Evolutionary conservation across 2,797 vertebrate species (phyloP), one percentile per base, ranked within the genome.

Genomic region (Argya squamiceps): DNA sequence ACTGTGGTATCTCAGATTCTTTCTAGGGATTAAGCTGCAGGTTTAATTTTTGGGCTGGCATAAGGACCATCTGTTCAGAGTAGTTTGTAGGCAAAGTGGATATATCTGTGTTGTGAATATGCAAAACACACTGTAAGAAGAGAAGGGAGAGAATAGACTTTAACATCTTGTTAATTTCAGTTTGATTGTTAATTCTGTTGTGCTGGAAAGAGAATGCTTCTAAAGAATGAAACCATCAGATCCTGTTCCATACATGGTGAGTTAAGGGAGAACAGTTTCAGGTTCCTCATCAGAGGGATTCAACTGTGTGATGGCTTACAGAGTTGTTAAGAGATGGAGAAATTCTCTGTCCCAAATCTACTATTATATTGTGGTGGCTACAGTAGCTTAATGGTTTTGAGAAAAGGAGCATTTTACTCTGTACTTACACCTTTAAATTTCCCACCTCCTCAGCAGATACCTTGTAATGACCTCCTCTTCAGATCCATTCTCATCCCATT

Each of bases 1-100:
- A 26, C 18, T 77, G 76, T 58, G 36, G 24, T 53, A 32, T 88
- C 49, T 93, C 88, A 89, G 50, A 81, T 75, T 95, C 76, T 92
- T 97, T 90, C 89, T 58, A 84, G 53, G 64, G 85, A 89, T 75
- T 91, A 95, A 88, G 43, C 58, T 86, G 29, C 79, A 85, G 87
- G 69, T 95, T 96, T 93, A 86, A 81, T 59, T 95, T 91, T 91
- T 88, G 73, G 84, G 39, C 46, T 77, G 50, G 46, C 39, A 78
- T 67, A 76, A 76, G 63, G 34, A 60, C 91, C 84, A 91, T 93
- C 91, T 94, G 91, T 88, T 97, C 56, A 52, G 34, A n/a, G 29
- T 52, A 80, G 74, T 73, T 62, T 84, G 43, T 44, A 88, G 44
- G 24, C 49, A 85, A 59, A 88, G 6, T 43, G 53, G 65, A 74